Base-by-base conservation (phyloP, 2,888 invertebrate species). In the Sesamia inferens region DNA sequence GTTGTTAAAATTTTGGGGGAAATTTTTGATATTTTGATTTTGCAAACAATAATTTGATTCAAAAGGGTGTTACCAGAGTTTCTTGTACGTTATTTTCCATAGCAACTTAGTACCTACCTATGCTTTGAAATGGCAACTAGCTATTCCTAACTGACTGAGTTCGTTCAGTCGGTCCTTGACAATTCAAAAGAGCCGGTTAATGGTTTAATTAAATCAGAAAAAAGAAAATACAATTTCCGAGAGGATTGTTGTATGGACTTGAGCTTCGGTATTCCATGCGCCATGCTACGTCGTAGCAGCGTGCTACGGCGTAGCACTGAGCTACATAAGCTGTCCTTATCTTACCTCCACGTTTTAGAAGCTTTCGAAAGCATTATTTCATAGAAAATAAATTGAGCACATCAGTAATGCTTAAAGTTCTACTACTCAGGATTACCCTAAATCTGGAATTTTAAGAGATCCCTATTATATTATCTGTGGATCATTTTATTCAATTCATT, bases 221-320 rank as follows among this genome's bases (percentile, higher is more conserved):
- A 7, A 57, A 57, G 24, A 24, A 57, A 57, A 24, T 57, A 24
- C 14, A 24, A 0, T 4, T 24, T 7, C 57, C 24, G 8, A 14
- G 16, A 24, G 16, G 2, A 57, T 8, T 24, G 1, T 8, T 24
- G 1, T 8, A 16, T 14, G 4, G 1, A 1, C 7, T 24, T 57
- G 7, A 3, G 14, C 57, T 24, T 16, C 24, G 14, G 24, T 57
- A 8, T 16, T 8, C 54, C 19, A 70, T 31, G 51, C 6, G 3
- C 31, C 10, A 5, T 19, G 66, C 69, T 54, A 66, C 51, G 54
- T 5, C 66, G 69, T 69, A 66, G 66, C 65, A 14, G 5, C 14
- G 14, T 2, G 47, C 70, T 62, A 72, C 72, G 72, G 19, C 31
- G 61, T 69, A 72, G 70, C 51, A 24, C 42, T 51, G 13, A 39